Evolutionary conservation across 2,113 vertebrate species (phyloP).

Genomic region (Corythornis cristatus): DNA sequence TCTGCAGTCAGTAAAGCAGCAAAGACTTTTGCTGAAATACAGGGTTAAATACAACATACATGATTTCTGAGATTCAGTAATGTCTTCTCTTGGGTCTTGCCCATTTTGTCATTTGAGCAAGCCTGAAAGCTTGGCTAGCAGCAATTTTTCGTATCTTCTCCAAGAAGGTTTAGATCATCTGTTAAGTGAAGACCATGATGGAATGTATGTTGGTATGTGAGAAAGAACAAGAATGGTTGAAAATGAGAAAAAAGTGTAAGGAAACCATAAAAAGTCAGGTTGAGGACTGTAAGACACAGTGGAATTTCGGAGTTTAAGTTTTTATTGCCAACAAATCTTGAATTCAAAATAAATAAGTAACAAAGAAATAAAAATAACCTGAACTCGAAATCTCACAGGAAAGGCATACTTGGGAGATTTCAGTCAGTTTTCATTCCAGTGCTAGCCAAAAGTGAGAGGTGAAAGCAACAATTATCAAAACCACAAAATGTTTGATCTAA

Average conservation of each 20-base stretch:
- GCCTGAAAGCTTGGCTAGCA: not conserved
- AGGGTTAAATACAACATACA: not conserved
- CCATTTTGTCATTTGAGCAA: not conserved
- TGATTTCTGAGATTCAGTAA: not conserved
- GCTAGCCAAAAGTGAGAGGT: not conserved
- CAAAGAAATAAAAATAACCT: not conserved
- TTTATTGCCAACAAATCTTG: slow-evolving; percentile 8
- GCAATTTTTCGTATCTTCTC: not conserved
- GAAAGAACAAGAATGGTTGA: not conserved
- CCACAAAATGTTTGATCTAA: slow-evolving; percentile 4
- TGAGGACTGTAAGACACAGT: not conserved
- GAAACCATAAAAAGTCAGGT: not conserved
- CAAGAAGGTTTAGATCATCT: not conserved
- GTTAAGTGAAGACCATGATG: not conserved
- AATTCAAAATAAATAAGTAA: slow-evolving; percentile 9
- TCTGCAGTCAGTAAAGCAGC: not conserved
- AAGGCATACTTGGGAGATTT: not conserved
- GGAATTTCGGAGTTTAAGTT: slow-evolving; percentile 8
- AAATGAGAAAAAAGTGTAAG: not conserved
- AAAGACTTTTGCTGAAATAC: not conserved
- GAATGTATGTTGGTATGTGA: not conserved
- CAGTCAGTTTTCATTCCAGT: not conserved
- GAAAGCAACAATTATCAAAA: not conserved
- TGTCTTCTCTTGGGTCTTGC: not conserved
- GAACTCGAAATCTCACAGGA: not conserved